A percentile compares a stretch with the other conserved stretches of the same genome.
These are phyloP conservation scores for Rhabdomys dilectus DNA, from an alignment of 2,113 vertebrate species.

Conservation along the genomic window DNA sequence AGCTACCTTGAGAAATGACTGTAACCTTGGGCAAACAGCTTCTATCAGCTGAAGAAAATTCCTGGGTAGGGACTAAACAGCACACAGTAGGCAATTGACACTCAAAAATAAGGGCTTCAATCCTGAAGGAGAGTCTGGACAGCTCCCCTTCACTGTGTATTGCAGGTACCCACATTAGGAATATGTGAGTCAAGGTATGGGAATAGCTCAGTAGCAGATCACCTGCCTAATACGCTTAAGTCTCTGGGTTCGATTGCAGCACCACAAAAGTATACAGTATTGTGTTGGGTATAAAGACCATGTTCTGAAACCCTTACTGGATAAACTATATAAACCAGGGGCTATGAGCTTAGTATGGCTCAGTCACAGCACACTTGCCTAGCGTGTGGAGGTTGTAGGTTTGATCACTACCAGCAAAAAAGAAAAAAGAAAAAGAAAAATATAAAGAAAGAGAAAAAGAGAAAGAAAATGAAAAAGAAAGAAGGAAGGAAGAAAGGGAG, in stretches of 20 bases:
- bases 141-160: neutral
- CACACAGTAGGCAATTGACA: neutral
- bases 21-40: neutral
- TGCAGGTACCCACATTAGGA: neutral
- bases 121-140: neutral
- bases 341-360: neutral
- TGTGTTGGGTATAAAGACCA: neutral
- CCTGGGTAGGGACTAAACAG: neutral
- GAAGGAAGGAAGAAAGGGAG: too few relatives aligned
- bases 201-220: neutral
- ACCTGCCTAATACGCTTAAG: neutral
- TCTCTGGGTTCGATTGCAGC: neutral
- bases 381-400: neutral
- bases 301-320: neutral
- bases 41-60: neutral
- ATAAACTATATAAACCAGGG: neutral
- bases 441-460: too few relatives aligned
- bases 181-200: neutral
- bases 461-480: too few relatives aligned
- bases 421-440: neutral
- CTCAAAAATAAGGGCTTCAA: neutral
- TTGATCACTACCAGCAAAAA: neutral
- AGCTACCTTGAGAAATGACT: neutral
- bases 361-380: neutral
- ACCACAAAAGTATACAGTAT: neutral